Conservation (phyloP, 2,113 vertebrate species). For the Malaclemys terrapin region DNA sequence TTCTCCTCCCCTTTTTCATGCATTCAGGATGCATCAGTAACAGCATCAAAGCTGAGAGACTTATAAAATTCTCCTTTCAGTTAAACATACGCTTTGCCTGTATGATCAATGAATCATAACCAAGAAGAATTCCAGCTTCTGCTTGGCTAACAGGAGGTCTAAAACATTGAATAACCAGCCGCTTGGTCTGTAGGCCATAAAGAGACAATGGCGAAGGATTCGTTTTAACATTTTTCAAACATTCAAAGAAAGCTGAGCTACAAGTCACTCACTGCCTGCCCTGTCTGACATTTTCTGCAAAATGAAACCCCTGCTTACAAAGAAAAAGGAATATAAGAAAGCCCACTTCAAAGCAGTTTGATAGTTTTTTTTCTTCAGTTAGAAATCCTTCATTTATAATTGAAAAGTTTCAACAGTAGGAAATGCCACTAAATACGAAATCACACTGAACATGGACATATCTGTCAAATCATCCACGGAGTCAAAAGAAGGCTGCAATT, state of each 20-base stretch:
- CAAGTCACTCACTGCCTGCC: slow-evolving; percentile 49
- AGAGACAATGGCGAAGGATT: slow-evolving; percentile 76
- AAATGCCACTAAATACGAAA: background rate
- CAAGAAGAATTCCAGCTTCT: slow-evolving; percentile 62
- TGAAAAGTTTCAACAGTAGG: background rate
- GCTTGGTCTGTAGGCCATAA: slow-evolving; percentile 55
- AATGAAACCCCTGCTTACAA: slow-evolving; percentile 23
- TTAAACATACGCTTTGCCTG: slow-evolving; percentile 68
- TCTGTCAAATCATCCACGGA: background rate
- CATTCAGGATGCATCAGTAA: slow-evolving; percentile 58
- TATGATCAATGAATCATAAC: slow-evolving; percentile 86
- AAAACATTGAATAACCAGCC: slow-evolving; percentile 62
- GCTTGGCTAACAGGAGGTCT: slow-evolving; percentile 65
- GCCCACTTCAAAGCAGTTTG: background rate
- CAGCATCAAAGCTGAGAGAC: slow-evolving; percentile 52
- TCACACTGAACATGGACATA: accelerated
- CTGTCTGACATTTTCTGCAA: background rate
- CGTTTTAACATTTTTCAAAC: slow-evolving; percentile 69
- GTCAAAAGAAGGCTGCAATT: background rate
- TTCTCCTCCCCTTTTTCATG: slow-evolving; percentile 56
- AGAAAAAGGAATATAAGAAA: slow-evolving; percentile 10
- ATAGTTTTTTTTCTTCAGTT: background rate
- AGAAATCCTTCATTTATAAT: background rate
- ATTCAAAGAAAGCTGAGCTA: slow-evolving; percentile 50
- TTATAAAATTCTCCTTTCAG: slow-evolving; percentile 53